Evolutionary conservation across 1,140 invertebrate genomes (phyloP), one percentile per base, ranked within the genome.

Genomic region (Lasaia peninsularis): DNA sequence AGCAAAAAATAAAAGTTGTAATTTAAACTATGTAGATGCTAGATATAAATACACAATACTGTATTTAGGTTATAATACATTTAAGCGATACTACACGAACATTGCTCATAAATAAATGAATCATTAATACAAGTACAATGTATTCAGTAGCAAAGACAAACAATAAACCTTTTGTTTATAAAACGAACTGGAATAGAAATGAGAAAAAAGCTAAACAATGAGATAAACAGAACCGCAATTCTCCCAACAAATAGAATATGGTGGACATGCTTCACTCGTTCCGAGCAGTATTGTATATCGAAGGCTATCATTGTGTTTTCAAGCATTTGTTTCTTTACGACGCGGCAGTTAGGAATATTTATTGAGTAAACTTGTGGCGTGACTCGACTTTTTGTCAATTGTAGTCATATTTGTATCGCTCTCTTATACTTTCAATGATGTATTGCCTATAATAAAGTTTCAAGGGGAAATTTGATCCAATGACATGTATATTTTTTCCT

Each of bases 291-390:
- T 86, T 83, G 80, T 82, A 79, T 73, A 71, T 74, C 58, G 62
- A 48, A 62, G 69, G 71, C 76, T 73, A 82, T 81, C 78, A 84
- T 77, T 81, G 76, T 86, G 79, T 83, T 86, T 77, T 83, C 76
- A 75, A 84, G 80, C 76, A 80, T 81, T 87, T 75, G 76, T 80
- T 87, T 87, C 78, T 80, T 86, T 83, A 76, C 80, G 69, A 75
- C 80, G 73, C 71, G 73, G 80, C 79, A 84, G 80, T 86, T 86
- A 84, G 73, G 75, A 75, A 86, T 86, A 88, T 88, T 88, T 88
- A 88, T 88, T 80, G 76, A 71, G 67, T 70, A 73, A 87, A 87
- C 76, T 87, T 87, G 82, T 77, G 71, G 75, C 78, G 69, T 82
- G 69, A 75, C 63, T 73, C 60, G 71, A 63, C 72, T 83, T 84